A percentile compares a stretch with the other conserved stretches of the same genome.
phyloP scores from a whole-genome alignment of 2,797 vertebrate species.

The Xenopus petersii region DNA sequence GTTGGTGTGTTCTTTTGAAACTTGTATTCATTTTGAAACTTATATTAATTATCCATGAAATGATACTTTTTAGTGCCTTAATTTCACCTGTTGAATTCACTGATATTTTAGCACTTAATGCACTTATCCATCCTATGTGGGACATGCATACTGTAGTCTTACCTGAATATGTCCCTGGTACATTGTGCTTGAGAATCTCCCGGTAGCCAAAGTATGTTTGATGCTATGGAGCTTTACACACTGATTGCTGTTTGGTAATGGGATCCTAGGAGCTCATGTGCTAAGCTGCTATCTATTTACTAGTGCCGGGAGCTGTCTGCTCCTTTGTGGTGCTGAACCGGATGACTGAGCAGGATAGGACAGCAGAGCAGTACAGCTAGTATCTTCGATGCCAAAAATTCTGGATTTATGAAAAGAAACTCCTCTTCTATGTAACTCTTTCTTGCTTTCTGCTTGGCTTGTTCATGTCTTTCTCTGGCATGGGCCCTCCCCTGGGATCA shows the following conservation, averaged over 20 bases:
- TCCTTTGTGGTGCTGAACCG: conserved; percentile 51
- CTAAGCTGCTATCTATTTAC: not conserved
- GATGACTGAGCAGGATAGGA: conserved; percentile 25
- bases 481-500: conserved; percentile 38
- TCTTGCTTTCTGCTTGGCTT: conserved; percentile 41
- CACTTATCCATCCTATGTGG: conserved; percentile 32
- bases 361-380: not conserved
- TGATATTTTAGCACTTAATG: conserved; percentile 28
- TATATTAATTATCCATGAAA: not conserved
- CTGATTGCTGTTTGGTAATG: not conserved
- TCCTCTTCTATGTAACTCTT: conserved; percentile 54
- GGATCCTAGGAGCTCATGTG: not conserved
- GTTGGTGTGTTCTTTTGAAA: no score
- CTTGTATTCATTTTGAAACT: no score
- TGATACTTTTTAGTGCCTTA: conserved; percentile 46
- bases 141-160: conserved; percentile 48
- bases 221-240: not conserved
- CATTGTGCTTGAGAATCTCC: conserved; percentile 64
- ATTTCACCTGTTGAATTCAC: conserved; percentile 66
- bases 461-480: conserved; percentile 41
- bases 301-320: conserved; percentile 54
- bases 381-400: conserved; percentile 27
- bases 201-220: conserved; percentile 46
- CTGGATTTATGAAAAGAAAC: conserved; percentile 48
- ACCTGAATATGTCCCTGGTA: conserved; percentile 82